Evolutionary conservation across 2,797 vertebrate genomes (phyloP), one percentile per base, ranked within the genome.

Genomic region (Bufotes viridis): DNA sequence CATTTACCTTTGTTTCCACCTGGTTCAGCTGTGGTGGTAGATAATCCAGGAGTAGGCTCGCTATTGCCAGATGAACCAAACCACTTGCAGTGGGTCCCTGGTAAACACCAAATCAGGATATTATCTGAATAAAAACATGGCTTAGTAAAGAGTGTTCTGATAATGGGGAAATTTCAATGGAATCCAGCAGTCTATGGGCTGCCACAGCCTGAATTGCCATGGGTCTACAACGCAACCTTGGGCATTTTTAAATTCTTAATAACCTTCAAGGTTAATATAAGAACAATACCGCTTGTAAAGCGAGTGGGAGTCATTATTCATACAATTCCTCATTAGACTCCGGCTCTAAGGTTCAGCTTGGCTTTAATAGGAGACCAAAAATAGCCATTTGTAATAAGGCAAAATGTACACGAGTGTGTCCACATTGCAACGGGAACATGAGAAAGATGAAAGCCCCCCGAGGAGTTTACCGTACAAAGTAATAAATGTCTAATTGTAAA

Each of bases 401-500:
- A 53, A 3, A 65, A 81, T 81, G 20, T 75, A 65, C 58, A 42
- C 78, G 29, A 60, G 34, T 29, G 72, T 81, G 49, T 42, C 51
- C 20, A 49, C 15, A 10, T 17, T 24, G 34, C 61, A 81, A 67
- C 22, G 22, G 13, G 42, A 81, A 61, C 17, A 81, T 2, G 7
- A 42, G 60, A 20, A 61, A n/a, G 42, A 65, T 18, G 26, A 80
- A 80, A 61, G 57, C 42, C 13, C 55, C 78, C 78, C 4, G 18
- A 29, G 78, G 78, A 81, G 26, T 49, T 81, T 15, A 65, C 18
- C 26, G 20, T 63, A 34, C 75, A 14, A 78, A 78, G 22, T 65
- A 63, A 63, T 63, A 81, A 63, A 63, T 49, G 79, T 81, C 60
- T 51, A 65, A 65, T 51, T 65, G 26, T 81, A 81, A 81, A 34